These are phyloP conservation scores for Carassius carassius DNA, from an alignment of 2,113 vertebrate genomes.

Conservation along the genomic window DNA sequence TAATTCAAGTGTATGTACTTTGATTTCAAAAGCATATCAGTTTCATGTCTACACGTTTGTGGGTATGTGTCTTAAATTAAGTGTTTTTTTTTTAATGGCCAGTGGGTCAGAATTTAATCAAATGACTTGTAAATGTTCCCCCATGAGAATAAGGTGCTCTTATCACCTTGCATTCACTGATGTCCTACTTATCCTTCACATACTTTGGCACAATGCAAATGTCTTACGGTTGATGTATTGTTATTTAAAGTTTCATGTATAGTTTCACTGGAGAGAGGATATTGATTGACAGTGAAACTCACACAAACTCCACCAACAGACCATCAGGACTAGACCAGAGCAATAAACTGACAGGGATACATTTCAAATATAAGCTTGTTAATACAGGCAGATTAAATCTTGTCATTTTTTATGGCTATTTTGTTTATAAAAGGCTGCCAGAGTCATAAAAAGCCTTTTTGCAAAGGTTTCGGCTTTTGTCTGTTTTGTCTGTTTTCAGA, in stretches of 20 bases:
- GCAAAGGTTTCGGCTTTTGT: background rate
- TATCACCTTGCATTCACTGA: background rate
- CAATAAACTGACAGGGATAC: constrained; percentile 36
- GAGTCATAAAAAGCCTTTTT: constrained; percentile 52
- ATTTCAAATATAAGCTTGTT: constrained; percentile 43
- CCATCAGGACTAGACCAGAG: constrained; percentile 16
- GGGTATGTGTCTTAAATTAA: background rate
- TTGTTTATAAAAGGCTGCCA: constrained; percentile 46
- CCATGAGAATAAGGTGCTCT: background rate
- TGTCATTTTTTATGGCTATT: constrained; percentile 43
- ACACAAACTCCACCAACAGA: constrained; percentile 49
- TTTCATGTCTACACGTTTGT: background rate
- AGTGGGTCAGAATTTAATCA: background rate
- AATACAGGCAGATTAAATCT: constrained; percentile 44
- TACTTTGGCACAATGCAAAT: background rate
- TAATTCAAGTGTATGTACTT: background rate
- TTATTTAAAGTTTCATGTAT: background rate
- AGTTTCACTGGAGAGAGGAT: background rate
- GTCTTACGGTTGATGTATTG: background rate
- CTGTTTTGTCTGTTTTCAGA: constrained; percentile 19
- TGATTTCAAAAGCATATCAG: background rate
- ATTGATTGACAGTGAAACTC: constrained; percentile 28
- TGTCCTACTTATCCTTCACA: background rate
- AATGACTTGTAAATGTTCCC: background rate
- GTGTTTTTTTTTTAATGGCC: background rate